A percentile compares a stretch with the other conserved stretches of the same genome.
Evolutionary conservation across 2,113 vertebrate genomes (phyloP).

Genomic region (Tricholaema leucomelas): DNA sequence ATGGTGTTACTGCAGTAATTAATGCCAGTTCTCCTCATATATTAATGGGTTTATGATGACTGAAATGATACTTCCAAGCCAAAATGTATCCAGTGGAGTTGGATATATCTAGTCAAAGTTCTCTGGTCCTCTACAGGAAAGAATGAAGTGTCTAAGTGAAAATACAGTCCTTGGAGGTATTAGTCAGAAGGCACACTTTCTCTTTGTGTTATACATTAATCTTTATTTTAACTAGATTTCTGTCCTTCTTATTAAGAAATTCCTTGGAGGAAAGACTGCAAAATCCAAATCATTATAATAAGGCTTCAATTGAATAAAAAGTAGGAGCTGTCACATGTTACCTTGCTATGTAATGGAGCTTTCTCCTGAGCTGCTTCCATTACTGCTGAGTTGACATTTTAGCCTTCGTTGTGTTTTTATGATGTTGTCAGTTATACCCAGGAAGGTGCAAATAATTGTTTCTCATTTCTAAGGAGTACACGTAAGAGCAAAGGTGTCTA

Average conservation of each 20-base stretch:
- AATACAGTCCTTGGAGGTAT: background rate
- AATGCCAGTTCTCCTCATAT: constrained; percentile 23
- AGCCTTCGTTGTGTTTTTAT: background rate
- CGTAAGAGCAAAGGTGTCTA: background rate
- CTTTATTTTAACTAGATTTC: constrained; percentile 2
- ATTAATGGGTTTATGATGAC: constrained; percentile 65
- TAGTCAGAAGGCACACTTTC: background rate
- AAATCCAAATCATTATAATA: background rate
- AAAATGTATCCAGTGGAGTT: constrained; percentile 58
- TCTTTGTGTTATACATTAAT: background rate
- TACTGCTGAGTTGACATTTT: background rate
- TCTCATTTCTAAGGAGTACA: background rate
- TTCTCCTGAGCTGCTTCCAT: background rate
- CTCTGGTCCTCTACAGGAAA: constrained; percentile 16
- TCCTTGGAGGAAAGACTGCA: background rate
- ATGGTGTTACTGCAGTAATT: constrained; percentile 6
- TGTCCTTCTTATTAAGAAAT: background rate
- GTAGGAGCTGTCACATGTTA: background rate
- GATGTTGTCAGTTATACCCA: background rate
- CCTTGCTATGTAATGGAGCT: background rate
- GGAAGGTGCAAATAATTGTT: background rate
- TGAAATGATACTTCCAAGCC: constrained; percentile 48
- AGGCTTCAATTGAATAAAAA: background rate
- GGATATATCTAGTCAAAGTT: constrained; percentile 64
- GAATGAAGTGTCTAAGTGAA: background rate